These are phyloP conservation scores for Hydrozoanthus gracilis DNA, from an alignment of 92 coral and sea anemone genomes.

Conservation along the genomic window DNA sequence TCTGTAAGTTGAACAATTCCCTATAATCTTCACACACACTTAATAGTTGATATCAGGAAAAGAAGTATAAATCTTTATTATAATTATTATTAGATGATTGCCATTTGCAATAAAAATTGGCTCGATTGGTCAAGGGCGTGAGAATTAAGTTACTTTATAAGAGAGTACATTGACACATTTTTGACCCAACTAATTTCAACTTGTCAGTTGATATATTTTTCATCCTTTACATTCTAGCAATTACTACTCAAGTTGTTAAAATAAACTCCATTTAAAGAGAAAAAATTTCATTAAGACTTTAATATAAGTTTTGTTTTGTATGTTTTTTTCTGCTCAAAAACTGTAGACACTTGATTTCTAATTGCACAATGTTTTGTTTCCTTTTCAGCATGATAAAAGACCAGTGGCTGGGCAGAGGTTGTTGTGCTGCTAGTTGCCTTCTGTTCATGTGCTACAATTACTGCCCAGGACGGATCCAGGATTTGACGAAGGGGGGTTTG, in stretches of 20 bases:
- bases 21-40: background rate
- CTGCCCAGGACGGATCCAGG: background rate
- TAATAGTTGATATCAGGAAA: background rate
- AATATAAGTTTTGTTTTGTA: background rate
- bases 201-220: no score
- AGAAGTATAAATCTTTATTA: background rate
- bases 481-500: no score
- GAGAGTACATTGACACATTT: no score
- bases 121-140: no score
- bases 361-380: background rate
- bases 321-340: background rate
- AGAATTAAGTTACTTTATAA: no score
- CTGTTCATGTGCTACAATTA: background rate
- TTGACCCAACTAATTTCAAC: no score
- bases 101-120: no score
- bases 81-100: background rate
- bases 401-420: constrained; percentile 75
- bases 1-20: constrained; percentile 67
- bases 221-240: no score
- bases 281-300: no score
- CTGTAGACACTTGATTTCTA: no score
- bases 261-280: no score
- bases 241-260: no score
- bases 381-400: constrained; percentile 68
- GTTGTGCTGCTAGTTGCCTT: constrained; percentile 68